These are phyloP conservation scores for Ciconia stormi DNA, from an alignment of 2,113 vertebrate species.

Conservation along the genomic window DNA sequence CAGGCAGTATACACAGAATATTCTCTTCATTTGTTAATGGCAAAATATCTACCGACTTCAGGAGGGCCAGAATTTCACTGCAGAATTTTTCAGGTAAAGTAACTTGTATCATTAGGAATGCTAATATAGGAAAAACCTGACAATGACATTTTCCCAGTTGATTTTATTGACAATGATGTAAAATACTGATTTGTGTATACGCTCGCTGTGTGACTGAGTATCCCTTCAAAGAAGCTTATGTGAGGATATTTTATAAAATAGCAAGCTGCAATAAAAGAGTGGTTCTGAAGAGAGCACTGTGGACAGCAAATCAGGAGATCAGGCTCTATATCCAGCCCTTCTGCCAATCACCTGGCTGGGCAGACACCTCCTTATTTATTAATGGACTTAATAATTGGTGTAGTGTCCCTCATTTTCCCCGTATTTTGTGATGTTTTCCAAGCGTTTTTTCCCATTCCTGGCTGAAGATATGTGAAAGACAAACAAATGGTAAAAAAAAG, in stretches of 20 bases:
- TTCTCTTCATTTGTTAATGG: not conserved
- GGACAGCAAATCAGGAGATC: not conserved
- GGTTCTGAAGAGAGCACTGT: not conserved
- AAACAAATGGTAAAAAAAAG: not conserved
- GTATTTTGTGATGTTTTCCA: not conserved
- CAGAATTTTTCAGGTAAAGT: not conserved
- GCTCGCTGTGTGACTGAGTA: not conserved
- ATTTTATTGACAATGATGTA: not conserved
- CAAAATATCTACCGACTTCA: not conserved
- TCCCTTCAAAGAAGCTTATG: not conserved
- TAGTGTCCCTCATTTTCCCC: not conserved
- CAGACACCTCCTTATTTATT: not conserved
- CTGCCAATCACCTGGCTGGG: not conserved
- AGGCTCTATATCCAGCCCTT: not conserved
- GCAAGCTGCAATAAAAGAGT: not conserved
- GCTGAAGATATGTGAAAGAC: not conserved
- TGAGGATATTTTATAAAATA: not conserved
- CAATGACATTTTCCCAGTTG: not conserved
- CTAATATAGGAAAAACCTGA: not conserved
- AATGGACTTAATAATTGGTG: not conserved
- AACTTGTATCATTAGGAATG: not conserved
- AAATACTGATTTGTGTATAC: not conserved
- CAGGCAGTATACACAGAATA: not conserved
- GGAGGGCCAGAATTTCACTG: not conserved
- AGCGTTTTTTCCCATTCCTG: not conserved